Base-by-base conservation (phyloP, 2,888 invertebrate genomes). In the Ernsta delagoae region DNA sequence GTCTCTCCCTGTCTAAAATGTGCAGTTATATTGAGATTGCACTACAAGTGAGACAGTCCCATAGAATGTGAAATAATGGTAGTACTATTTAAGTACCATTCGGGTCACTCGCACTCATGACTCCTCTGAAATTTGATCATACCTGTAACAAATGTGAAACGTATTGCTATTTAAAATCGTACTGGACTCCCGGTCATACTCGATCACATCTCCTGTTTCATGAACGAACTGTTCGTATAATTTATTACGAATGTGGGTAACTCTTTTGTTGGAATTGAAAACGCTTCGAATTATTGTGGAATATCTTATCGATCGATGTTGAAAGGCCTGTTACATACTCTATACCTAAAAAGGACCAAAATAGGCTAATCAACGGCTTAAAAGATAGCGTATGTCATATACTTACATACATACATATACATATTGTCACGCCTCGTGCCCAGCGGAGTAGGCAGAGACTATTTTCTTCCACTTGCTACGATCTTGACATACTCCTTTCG, bases 121-220 rank as follows among this genome's bases (percentile, higher is more conserved):
- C 87, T 82, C 78, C 76, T 77, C 71, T 84, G 90, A 86, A 89
- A 91, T 82, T 74, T 78, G 89, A 91, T 69, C 80, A 73, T 74
- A 74, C 78, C 78, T 86, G 86, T 89, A 88, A 89, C 88, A 89
- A 90, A 90, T 88, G 83, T 83, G 79, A 81, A 84, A 89, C 84
- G 83, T 83, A 88, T 87, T 84, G 83, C 79, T 76, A 78, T 84
- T 77, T 82, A 80, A 81, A 83, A 72, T 12, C 78, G 79, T 70
- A 68, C 74, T 67, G 36, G 63, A 63, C 56, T 70, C 34, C 41
- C 63, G 64, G 65, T 60, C 59, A 66, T 43, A 59, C 45, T 6
- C 54, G 60, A 70, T 63, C 54, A 63, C 70, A 59, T 65, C 75
- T 70, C 72, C 48, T 61, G 45, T 72, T 71, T 73, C 67, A 73